Evolutionary conservation across 2,888 invertebrate species (phyloP), one percentile per base, ranked within the genome.

Genomic region (Drosophila neotestacea): DNA sequence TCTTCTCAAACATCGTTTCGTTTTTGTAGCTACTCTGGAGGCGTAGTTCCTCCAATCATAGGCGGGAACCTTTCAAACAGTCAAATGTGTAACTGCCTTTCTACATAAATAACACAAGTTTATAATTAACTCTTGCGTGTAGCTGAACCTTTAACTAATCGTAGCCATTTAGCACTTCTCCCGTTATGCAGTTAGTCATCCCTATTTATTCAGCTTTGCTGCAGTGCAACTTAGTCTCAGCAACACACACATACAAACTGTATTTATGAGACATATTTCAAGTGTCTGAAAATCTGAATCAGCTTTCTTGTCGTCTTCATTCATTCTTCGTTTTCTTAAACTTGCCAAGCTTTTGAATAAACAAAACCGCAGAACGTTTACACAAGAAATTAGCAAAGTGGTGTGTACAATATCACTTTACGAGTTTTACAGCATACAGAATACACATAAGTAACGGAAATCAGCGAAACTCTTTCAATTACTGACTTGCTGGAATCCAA

Each of bases 331-430:
- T 22, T n/a, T 51, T 61, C 61, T 47, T 58, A 32, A 54, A 50
- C 54, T 32, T 52, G 48, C 34, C 13, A 60, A 65, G 71, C 72
- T 70, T 73, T 81, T 73, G 70, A 67, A 52, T 77, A 83, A 81
- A 85, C 79, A 83, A 75, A 70, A 55, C 58, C 54, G 22, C 62
- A 51, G 56, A 72, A 65, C 46, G 74, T 77, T 85, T 83, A 77
- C 81, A 22, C 51, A 75, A 79, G 60, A 69, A 77, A 81, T 84
- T 83, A 86, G 67, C 79, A 69, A 63, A 44, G 54, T 50, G 47
- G 34, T 52, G 74, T 71, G 50, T 70, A 59, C 52, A 74, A 66
- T 80, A 80, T 81, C 73, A 82, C 60, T 82, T 85, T 67, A 72
- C 75, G 65, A 69, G 59, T 65, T 66, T 61, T 50, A 70, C 50